Conservation (phyloP, 2,797 vertebrate genomes). For the Macropus fuliginosus region DNA sequence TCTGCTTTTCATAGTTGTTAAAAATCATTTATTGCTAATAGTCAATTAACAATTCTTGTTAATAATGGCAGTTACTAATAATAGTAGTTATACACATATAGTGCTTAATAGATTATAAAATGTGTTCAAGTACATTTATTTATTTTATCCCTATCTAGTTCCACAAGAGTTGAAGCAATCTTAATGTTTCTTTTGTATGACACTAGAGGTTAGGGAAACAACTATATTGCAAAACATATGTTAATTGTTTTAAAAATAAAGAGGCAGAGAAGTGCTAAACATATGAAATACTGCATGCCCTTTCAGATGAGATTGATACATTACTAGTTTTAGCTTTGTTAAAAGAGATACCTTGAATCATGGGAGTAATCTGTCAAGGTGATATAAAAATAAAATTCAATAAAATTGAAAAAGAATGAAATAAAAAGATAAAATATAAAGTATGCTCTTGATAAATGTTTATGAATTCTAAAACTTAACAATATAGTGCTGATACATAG, state of each 20-base stretch:
- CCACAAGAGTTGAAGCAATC: not conserved
- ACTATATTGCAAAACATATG: not conserved
- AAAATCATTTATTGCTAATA: not conserved
- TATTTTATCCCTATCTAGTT: not conserved
- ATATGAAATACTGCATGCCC: not conserved
- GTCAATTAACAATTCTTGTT: no score
- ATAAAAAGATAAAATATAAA: not conserved
- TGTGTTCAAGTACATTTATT: not conserved
- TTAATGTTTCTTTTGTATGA: not conserved
- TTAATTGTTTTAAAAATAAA: not conserved
- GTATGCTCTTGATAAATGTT: not conserved
- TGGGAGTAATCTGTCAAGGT: not conserved
- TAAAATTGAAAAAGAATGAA: not conserved
- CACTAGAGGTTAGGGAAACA: not conserved
- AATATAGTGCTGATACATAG: not conserved
- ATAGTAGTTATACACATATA: not conserved
- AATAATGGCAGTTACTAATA: not conserved
- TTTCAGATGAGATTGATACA: not conserved
- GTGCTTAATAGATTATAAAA: not conserved
- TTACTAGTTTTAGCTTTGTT: not conserved
- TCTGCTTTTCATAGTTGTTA: not conserved
- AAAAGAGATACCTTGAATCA: not conserved
- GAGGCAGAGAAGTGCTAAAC: not conserved
- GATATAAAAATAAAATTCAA: not conserved
- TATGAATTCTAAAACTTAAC: not conserved